phyloP scores from a whole-genome alignment of 2,113 vertebrate genomes.

The Centropus unirufus region DNA sequence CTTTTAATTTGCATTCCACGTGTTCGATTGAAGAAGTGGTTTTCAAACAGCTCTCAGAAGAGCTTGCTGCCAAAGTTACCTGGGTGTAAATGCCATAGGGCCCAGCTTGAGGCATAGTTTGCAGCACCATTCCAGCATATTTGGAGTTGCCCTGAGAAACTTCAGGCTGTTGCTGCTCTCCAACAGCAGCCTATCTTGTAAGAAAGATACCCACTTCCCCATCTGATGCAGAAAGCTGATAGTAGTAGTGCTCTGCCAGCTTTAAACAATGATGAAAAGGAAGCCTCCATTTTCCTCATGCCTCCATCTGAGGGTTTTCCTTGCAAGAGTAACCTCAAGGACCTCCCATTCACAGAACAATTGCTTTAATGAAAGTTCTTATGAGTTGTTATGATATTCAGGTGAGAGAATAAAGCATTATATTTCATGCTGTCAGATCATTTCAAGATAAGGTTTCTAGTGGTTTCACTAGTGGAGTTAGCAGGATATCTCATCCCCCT shows the following conservation, averaged over 20 bases:
- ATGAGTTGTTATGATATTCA: background rate
- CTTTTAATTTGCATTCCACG: background rate
- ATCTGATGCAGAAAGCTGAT: background rate
- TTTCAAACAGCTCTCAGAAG: background rate
- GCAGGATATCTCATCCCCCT: background rate
- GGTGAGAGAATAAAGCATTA: background rate
- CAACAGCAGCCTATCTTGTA: background rate
- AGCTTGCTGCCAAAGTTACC: background rate
- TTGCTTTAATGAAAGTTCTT: background rate
- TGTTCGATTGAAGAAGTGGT: background rate
- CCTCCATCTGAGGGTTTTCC: background rate
- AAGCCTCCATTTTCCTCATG: background rate
- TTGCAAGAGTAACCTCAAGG: background rate
- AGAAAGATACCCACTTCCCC: background rate
- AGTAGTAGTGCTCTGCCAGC: background rate
- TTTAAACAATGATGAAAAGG: background rate
- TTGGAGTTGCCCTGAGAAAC: rapidly evolving
- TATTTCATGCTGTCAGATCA: background rate
- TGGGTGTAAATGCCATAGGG: background rate
- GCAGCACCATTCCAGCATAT: background rate
- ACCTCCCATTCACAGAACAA: background rate
- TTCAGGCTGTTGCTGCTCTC: background rate
- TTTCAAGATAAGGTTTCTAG: background rate
- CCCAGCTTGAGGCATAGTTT: background rate
- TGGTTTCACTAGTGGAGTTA: background rate